Conservation (phyloP, 2,797 vertebrate species). For the Micropoecilia bifurca region DNA sequence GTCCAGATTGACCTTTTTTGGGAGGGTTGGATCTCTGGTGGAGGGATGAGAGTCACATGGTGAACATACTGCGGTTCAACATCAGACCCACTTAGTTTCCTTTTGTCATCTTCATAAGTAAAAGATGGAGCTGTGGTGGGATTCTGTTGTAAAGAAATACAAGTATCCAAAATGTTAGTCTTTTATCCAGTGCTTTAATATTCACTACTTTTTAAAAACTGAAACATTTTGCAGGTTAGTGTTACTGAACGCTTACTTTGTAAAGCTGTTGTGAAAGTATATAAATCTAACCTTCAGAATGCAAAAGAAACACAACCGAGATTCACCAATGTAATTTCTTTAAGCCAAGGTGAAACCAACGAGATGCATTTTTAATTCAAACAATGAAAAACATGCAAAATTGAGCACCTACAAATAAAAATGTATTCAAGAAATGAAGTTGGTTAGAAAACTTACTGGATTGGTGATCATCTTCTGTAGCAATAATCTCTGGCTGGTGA, state of each 20-base stretch:
- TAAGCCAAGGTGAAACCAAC: not conserved
- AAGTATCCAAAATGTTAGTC: not conserved
- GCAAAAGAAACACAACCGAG: not conserved
- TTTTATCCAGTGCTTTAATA: not conserved
- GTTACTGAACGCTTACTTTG: not conserved
- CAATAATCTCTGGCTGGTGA: not conserved
- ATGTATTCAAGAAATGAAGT: not conserved
- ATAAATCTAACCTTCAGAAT: not conserved
- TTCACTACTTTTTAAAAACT: not conserved
- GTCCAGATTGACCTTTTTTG: constrained; percentile 32
- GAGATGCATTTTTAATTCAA: not conserved
- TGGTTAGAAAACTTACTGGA: constrained; percentile 46
- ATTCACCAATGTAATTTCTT: not conserved
- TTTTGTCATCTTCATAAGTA: not conserved
- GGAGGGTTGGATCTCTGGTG: constrained; percentile 17
- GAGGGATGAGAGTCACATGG: constrained; percentile 14
- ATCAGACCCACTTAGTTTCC: constrained; percentile 6
- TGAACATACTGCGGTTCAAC: constrained; percentile 45
- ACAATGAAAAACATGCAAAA: not conserved
- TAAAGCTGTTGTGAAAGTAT: not conserved
- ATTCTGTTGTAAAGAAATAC: constrained; percentile 25
- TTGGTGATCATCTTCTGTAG: constrained; percentile 47
- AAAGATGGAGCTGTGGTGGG: constrained; percentile 1
- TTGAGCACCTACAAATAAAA: too few relatives aligned
- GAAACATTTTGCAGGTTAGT: not conserved